Evolutionary conservation across 2,797 vertebrate genomes (phyloP).

Genomic region (Cyprinella venusta): DNA sequence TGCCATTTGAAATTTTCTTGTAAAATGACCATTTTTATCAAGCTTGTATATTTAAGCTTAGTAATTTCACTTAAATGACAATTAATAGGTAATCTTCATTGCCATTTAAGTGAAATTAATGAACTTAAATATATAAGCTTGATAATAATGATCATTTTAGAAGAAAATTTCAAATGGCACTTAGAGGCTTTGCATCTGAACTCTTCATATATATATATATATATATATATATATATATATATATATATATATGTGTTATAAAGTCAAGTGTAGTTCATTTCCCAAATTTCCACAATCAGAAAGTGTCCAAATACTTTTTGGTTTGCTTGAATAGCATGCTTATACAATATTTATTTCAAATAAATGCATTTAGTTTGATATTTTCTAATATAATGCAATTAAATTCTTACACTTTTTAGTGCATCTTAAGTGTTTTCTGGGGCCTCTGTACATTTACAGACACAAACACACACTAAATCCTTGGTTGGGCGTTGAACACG

Average conservation of each 20-base stretch:
- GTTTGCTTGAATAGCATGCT: not conserved
- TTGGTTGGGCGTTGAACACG: conserved; percentile 21
- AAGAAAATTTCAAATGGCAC: no score
- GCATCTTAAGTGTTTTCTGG: not conserved
- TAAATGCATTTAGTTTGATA: conserved; percentile 17
- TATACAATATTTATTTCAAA: not conserved
- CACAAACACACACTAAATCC: conserved; percentile 35
- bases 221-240: no score
- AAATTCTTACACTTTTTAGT: not conserved
- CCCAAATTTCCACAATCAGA: not conserved
- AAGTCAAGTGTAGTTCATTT: not conserved
- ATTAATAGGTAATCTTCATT: no score
- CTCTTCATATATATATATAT: no score
- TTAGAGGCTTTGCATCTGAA: no score
- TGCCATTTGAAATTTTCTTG: no score
- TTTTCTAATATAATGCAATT: not conserved
- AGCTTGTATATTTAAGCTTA: no score
- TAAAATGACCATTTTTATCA: no score
- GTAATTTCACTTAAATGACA: no score
- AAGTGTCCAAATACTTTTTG: not conserved
- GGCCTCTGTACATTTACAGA: conserved; percentile 16
- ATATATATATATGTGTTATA: not conserved
- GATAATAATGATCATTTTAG: no score
- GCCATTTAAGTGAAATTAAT: no score
- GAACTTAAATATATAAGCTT: no score